Percentiles rank a stretch among this genome's conserved stretches.
Conservation (phyloP, 2,797 vertebrate genomes). For the Eutrigla gurnardus region DNA sequence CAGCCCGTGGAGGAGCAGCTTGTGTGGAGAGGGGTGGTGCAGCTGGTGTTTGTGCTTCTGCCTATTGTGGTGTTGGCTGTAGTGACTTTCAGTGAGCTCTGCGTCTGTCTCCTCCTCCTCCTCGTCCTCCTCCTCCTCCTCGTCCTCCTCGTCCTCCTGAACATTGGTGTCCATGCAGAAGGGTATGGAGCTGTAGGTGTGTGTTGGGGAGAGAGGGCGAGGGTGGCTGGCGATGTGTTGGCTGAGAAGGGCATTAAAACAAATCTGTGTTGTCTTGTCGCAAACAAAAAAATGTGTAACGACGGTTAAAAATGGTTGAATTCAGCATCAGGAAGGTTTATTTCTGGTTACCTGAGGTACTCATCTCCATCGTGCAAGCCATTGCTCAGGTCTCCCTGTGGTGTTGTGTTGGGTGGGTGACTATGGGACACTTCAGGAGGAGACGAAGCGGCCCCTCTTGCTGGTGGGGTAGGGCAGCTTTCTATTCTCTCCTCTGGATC, state of each 20-base stretch:
- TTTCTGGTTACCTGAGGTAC: constrained; percentile 83
- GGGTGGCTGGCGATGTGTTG: constrained; percentile 86
- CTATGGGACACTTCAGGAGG: constrained; percentile 88
- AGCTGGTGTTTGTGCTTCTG: constrained; percentile 76
- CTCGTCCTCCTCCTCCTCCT: constrained; percentile 45
- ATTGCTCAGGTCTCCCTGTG: constrained; percentile 87
- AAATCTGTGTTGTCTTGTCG: background rate
- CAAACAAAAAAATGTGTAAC: background rate
- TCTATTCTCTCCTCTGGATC: constrained; percentile 82
- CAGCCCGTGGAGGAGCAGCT: constrained; percentile 88
- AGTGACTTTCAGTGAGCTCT: constrained; percentile 85
- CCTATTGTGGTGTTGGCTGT: constrained; percentile 59
- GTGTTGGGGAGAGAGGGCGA: constrained; percentile 87
- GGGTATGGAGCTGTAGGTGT: constrained; percentile 91
- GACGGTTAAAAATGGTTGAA: background rate
- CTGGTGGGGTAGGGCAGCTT: constrained; percentile 87
- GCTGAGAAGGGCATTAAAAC: constrained; percentile 60
- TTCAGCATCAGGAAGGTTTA: background rate
- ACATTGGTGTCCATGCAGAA: constrained; percentile 89
- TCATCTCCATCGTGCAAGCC: constrained; percentile 86
- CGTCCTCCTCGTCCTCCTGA: constrained; percentile 69
- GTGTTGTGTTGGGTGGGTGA: constrained; percentile 87
- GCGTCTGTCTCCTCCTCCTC: constrained; percentile 67
- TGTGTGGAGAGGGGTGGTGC: constrained; percentile 73
- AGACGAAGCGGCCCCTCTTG: constrained; percentile 90